phyloP scores from a whole-genome alignment of 1,140 invertebrate species.

The Ephestia elutella region DNA sequence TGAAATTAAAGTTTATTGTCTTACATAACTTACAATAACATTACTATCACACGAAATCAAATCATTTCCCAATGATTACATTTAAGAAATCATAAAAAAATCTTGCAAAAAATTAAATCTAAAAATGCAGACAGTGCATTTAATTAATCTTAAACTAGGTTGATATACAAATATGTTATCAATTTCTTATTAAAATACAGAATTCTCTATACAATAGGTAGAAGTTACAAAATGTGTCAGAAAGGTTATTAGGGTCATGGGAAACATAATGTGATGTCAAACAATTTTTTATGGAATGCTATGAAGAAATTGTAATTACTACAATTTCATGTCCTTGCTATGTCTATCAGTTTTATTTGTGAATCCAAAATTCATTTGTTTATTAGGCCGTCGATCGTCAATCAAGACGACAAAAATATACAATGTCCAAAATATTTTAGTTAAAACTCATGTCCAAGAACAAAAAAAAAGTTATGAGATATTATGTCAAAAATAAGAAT shows the following conservation, averaged over 20 bases:
- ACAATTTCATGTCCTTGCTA: no score
- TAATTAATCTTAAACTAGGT: background rate
- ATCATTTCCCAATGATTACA: slow-evolving; percentile 1
- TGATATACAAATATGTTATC: background rate
- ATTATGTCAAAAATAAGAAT: background rate
- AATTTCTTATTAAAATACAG: background rate
- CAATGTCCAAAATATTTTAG: background rate
- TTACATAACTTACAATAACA: background rate
- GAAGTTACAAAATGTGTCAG: background rate
- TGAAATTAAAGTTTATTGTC: slow-evolving; percentile 1
- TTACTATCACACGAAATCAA: slow-evolving; percentile 1
- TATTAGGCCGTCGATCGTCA: no score
- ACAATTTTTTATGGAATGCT: no score
- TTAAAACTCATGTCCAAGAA: background rate
- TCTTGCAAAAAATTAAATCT: background rate
- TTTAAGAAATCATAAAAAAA: background rate
- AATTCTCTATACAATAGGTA: background rate
- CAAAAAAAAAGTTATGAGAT: background rate
- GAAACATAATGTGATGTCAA: no score
- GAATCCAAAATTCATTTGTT: no score
- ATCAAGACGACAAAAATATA: no score
- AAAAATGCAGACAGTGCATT: background rate
- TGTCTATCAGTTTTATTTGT: no score
- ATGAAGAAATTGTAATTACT: no score
- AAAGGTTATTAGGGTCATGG: background rate